Percentiles rank a stretch among this genome's conserved stretches.
phyloP scores from a whole-genome alignment of 2,888 invertebrate species.

The Xanthia togata region DNA sequence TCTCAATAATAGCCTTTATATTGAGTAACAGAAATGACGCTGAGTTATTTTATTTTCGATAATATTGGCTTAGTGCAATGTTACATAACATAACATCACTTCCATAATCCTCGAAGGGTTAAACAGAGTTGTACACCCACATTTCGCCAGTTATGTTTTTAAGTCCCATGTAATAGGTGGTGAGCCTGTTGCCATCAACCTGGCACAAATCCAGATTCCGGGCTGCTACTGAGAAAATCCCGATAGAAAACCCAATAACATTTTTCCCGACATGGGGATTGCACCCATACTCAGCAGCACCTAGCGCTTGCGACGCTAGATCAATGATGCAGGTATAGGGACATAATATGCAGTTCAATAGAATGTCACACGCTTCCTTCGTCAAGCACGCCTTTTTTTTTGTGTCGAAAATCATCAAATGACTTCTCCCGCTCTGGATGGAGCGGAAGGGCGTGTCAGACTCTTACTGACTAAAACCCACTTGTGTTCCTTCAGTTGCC shows the following conservation, averaged over 20 bases:
- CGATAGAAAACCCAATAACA: background rate
- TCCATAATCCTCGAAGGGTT: background rate
- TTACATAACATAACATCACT: background rate
- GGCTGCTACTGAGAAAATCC: no score
- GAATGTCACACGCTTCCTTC: background rate
- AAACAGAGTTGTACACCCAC: background rate
- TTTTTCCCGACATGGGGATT: background rate
- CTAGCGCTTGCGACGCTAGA: background rate
- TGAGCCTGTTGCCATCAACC: no score
- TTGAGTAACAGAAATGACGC: constrained; percentile 30
- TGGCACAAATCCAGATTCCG: no score
- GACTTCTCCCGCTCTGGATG: no score
- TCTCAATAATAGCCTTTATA: constrained; percentile 9
- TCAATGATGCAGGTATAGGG: background rate
- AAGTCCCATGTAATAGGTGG: background rate
- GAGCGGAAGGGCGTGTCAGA: no score
- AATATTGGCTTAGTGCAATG: no score
- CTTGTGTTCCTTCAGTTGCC: no score
- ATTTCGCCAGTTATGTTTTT: background rate
- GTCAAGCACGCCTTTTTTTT: background rate
- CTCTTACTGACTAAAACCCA: no score
- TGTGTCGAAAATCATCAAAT: no score
- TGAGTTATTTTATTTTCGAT: background rate
- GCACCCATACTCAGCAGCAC: background rate
- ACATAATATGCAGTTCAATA: background rate